Base-by-base conservation (phyloP, 1,140 invertebrate species). In the Physella acuta region DNA sequence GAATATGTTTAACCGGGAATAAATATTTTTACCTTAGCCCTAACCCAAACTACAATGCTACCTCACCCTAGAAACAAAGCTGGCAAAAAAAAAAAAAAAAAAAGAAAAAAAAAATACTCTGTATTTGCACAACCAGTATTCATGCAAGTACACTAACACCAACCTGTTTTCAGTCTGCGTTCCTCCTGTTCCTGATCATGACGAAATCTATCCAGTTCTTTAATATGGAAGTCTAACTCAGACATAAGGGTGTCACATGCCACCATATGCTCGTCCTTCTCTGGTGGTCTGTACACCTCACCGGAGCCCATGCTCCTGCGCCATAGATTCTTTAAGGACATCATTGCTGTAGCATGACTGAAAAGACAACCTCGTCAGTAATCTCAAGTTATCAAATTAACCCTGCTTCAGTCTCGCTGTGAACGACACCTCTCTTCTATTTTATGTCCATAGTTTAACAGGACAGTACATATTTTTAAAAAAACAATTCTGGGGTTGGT, bases 201-300 rank as follows among this genome's bases (percentile, higher is more conserved):
- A 5, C 67, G 33, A 0, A 71, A 26, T 20, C 64, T 51, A n/a
- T 79, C 76, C 11, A 76, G 33, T 49, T 81, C 79, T 68, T 75
- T 76, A 2, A 81, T 76, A 37, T 80, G 78, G 56, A 73, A 78
- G 31, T 82, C 80, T 14, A 82, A 59, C 55, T 82, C 81, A 24
- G 74, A 68, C 68, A 82, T 67, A 3, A 82, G 67, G 8, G 79
- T 75, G 33, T 82, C 81, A 31, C 67, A 67, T 3, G 81, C 73
- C 5, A 76, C 58, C 34, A 73, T 58, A 34, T 77, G 75, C 49
- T 75, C 72, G 70, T 80, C 71, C 71, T 70, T 75, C 31, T 76
- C 76, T 63, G 76, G 76, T 26, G 76, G 71, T 67, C 68, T 73
- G 26, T 67, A 66, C 0, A 67, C 61, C 14, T 77, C 74, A n/a